Percentiles rank a stretch among this genome's conserved stretches.
phyloP scores from a whole-genome alignment of 2,113 vertebrate genomes.

The Circaetus cinerascens region DNA sequence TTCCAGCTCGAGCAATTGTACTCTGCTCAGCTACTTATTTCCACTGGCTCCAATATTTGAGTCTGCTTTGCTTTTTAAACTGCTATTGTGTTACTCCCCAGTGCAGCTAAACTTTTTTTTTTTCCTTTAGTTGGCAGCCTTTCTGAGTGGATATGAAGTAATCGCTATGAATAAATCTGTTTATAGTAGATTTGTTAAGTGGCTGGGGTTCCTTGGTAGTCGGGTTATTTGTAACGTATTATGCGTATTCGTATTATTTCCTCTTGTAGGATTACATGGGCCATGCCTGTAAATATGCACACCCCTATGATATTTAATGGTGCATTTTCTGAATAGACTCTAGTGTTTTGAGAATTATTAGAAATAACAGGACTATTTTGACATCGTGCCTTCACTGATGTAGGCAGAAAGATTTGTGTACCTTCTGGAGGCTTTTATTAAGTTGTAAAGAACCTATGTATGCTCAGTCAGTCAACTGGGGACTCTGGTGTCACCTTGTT shows the following conservation, averaged over 20 bases:
- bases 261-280: not conserved
- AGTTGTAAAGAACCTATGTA: not conserved
- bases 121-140: not conserved
- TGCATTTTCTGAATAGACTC: not conserved
- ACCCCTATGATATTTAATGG: conserved; percentile 25
- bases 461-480: not conserved
- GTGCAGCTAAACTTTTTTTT: not conserved
- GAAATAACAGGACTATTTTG: not conserved
- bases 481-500: not conserved
- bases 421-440: not conserved
- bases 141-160: not conserved
- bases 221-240: not conserved
- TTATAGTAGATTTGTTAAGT: not conserved
- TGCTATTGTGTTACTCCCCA: not conserved
- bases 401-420: not conserved
- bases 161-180: not conserved
- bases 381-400: not conserved
- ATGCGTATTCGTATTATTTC: not conserved
- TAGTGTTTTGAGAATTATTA: not conserved
- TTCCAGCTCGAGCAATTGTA: not conserved
- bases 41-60: not conserved
- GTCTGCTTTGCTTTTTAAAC: not conserved
- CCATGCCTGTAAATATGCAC: no score
- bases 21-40: not conserved
- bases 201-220: not conserved